Percentiles rank a stretch among this genome's conserved stretches.
phyloP scores from a whole-genome alignment of 2,888 invertebrate species.

The Caenorhabditis sulstoni region DNA sequence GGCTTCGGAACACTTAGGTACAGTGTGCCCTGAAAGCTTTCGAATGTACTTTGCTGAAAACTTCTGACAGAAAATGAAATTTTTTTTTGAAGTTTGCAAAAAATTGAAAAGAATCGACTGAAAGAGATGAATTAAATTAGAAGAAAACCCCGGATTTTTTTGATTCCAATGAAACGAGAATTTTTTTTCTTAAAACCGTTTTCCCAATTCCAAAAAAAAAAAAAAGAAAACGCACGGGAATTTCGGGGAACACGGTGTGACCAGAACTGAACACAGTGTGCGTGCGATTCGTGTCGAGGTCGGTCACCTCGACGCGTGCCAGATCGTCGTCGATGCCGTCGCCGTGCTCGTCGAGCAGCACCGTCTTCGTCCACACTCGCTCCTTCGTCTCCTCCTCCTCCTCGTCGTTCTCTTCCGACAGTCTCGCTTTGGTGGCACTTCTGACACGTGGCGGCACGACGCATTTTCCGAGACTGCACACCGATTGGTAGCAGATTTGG shows the following conservation, averaged over 20 bases:
- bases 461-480: constrained; percentile 65
- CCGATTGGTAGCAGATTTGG: constrained; percentile 77
- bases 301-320: constrained; percentile 41
- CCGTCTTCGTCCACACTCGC: constrained; percentile 77
- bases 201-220: too few relatives aligned
- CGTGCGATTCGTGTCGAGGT: constrained; percentile 44
- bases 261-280: constrained; percentile 35
- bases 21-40: constrained; percentile 68
- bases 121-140: too few relatives aligned
- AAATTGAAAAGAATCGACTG: too few relatives aligned
- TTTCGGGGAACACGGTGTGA: constrained; percentile 66
- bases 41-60: too few relatives aligned
- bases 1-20: constrained; percentile 78
- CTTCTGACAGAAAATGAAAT: too few relatives aligned
- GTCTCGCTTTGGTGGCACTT: constrained; percentile 34
- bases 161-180: too few relatives aligned
- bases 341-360: constrained; percentile 69
- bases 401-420: neutral
- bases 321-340: constrained; percentile 63
- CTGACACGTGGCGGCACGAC: constrained; percentile 53
- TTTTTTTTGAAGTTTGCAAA: too few relatives aligned
- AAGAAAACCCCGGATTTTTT: too few relatives aligned
- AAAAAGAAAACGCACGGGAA: constrained; percentile 61
- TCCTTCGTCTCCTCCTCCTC: constrained; percentile 38
- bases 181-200: too few relatives aligned